Base-by-base conservation (phyloP, 2,113 vertebrate species). In the Dipodomys spectabilis region DNA sequence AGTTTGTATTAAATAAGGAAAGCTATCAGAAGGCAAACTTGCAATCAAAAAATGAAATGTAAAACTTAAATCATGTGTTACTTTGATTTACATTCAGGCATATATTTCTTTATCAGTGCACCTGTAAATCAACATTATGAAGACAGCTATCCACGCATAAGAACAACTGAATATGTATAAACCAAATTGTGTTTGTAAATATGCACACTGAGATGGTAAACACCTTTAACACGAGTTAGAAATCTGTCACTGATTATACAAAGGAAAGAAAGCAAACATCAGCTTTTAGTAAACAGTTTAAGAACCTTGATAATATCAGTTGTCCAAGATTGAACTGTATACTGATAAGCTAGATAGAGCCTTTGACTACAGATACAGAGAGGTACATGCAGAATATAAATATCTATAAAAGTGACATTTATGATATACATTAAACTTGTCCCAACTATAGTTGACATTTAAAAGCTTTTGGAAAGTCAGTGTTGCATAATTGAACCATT, bases 101-200 rank as follows among this genome's bases (percentile, higher is more conserved):
- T n/a, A 72, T 82, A 92, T 69, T 97, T 88, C 67, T 94, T 93
- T 95, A 93, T 90, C 85, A 19, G 27, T 69, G 89, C 75, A 96
- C 60, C 91, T 95, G 88, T 83, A 95, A 88, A 71, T 97, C 95
- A 90, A 88, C 60, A 94, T 96, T 97, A 92, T 74, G 92, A 78
- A 96, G 77, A 95, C 44, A 96, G 65, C 28, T 88, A 93, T 57
- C 45, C 35, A 82, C 20, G 90, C 86, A 53, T 8, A 32, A 77
- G 85, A 94, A 67, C 30, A 94, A 88, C 91, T 96, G 74, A 92
- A 97, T 95, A 97, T 86, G 94, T 80, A 96, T 91, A 92, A 91
- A 80, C 91, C 68, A 94, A 97, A 97, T 73, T 90, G 6, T 91
- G 49, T 93, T 95, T n/a, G 30, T 85, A 73, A 60, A 93, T 95